Percentiles rank a stretch among this genome's conserved stretches.
These are phyloP conservation scores for Anoplopoma fimbria DNA, from an alignment of 2,113 vertebrate species.

Conservation along the genomic window DNA sequence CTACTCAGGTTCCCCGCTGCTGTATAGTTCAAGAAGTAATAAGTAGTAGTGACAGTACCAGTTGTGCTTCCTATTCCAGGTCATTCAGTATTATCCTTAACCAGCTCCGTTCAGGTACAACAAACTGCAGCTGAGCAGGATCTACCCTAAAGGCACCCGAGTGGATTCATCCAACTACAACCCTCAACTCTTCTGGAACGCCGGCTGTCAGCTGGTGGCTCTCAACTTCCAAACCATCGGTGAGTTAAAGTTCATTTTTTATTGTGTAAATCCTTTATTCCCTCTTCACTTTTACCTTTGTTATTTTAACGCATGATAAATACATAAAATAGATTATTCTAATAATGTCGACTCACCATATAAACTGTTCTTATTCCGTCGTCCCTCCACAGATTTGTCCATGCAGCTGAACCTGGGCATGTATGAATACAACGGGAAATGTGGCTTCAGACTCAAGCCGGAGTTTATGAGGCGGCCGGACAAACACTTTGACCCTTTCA, in stretches of 20 bases:
- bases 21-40: background rate
- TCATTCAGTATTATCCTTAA: conserved; percentile 80
- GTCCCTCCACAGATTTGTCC: conserved; percentile 88
- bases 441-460: conserved; percentile 95
- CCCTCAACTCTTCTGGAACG: conserved; percentile 99
- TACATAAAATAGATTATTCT: background rate
- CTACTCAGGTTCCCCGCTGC: too few relatives aligned
- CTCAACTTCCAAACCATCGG: conserved; percentile 98
- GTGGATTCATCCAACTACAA: conserved; percentile 99
- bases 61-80: background rate
- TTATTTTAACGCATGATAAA: background rate
- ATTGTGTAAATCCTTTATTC: background rate
- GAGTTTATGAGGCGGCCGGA: conserved; percentile 98
- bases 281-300: background rate
- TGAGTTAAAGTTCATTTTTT: conserved; percentile 72
- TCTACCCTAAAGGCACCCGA: conserved; percentile 97
- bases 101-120: conserved; percentile 89
- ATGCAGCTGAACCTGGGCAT: conserved; percentile 99
- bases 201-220: conserved; percentile 97
- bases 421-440: conserved; percentile 98
- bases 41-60: background rate
- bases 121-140: conserved; percentile 96
- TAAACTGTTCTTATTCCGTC: background rate
- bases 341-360: background rate
- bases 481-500: conserved; percentile 98